Base-by-base conservation (phyloP, 2,888 invertebrate genomes). In the Yponomeuta plumbellus region DNA sequence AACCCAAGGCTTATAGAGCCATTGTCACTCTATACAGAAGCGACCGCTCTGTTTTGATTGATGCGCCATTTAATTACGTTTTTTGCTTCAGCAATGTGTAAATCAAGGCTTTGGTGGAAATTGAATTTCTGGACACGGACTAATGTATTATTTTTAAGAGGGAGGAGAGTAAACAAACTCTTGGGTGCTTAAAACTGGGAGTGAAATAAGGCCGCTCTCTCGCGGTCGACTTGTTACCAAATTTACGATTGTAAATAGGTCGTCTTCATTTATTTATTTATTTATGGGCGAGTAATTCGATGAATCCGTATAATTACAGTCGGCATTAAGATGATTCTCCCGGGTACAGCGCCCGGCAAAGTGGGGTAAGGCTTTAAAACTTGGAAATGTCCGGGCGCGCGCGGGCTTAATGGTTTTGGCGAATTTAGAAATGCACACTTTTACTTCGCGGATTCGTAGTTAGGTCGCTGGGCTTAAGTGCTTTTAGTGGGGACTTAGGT, bases 221-320 rank as follows among this genome's bases (percentile, higher is more conserved):
- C 44, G 63, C 39, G 63, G 44, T 11, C n/a, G 62, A 34, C 62
- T 64, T 64, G 20, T 13, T 17, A 0, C 66, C 20, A 84, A 88
- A 89, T 89, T 88, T 86, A 89, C 89, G 89, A 87, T 88, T 86
- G 86, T 87, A 87, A 89, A 88, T 88, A 88, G 85, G 83, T 78
- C 83, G 83, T 87, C 84, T 80, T 52, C 80, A 57, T 65, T 66
- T 39, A 83, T 85, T 90, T 89, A 89, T 88, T 90, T 88, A 89
- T 88, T 89, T 88, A 89, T 88, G 88, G 86, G 81, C 86, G 85
- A 90, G 88, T 89, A 91, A 91, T 91, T 91, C 91, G 80, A 71
- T 73, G 84, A 91, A 90, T 90, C 91, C 85, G 87, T 90, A 91
- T 91, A 92, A 92, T 92, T 91, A 90, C 90, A 66, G 65, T 66